phyloP scores from a whole-genome alignment of 2,797 vertebrate genomes.

The Lacerta agilis region DNA sequence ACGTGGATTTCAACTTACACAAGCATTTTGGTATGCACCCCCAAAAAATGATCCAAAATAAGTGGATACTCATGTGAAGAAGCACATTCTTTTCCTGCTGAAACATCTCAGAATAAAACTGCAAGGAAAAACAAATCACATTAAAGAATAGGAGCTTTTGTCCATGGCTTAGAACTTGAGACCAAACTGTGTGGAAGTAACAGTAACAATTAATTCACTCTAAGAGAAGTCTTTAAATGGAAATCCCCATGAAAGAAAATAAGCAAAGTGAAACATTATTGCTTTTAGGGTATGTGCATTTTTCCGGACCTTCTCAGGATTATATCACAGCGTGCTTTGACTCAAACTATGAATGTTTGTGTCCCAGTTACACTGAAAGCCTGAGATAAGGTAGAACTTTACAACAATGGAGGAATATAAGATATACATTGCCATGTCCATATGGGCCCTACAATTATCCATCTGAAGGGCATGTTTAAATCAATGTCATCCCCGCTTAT shows the following conservation, averaged over 20 bases:
- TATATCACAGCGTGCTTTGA: neutral
- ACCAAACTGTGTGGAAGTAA: neutral
- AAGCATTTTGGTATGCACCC: neutral
- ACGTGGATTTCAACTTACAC: slow-evolving; percentile 20
- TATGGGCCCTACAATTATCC: neutral
- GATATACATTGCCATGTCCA: neutral
- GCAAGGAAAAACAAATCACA: slow-evolving; percentile 11
- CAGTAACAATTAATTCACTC: neutral
- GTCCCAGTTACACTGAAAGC: too few species aligned
- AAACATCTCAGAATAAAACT: slow-evolving; percentile 32
- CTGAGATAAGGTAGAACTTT: neutral
- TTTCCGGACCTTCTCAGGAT: neutral
- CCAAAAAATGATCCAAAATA: neutral
- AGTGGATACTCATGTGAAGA: neutral
- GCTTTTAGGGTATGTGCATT: neutral
- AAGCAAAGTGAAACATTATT: neutral
- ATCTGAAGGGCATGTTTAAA: neutral
- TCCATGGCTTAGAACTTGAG: neutral
- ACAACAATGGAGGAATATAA: neutral
- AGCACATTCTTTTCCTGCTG: neutral
- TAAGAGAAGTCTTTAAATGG: neutral
- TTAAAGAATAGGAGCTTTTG: neutral
- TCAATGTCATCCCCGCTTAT: too few species aligned
- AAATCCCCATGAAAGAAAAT: neutral
- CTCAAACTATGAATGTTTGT: neutral